Percentiles rank a stretch among this genome's conserved stretches.
Evolutionary conservation across 2,797 vertebrate species (phyloP).

Genomic region (Clarias platycephalus): DNA sequence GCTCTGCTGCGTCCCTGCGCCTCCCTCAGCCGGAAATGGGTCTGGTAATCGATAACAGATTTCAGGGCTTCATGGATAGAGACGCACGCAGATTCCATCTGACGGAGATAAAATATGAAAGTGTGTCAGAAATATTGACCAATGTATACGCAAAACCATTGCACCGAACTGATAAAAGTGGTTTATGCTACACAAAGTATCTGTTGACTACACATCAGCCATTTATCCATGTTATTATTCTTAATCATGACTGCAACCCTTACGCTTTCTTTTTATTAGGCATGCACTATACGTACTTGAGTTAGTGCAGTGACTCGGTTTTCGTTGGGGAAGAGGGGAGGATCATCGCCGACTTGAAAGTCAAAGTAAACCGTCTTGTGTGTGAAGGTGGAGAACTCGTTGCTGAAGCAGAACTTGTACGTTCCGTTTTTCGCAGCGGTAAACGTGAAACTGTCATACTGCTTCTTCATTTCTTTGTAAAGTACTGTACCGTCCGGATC

Average conservation of each 20-base stretch:
- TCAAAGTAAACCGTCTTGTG: constrained; percentile 99
- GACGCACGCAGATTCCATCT: constrained; percentile 99
- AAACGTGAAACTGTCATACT: constrained; percentile 98
- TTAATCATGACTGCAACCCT: background rate
- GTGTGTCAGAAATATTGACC: background rate
- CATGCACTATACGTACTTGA: constrained; percentile 76
- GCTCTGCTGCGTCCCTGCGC: constrained; percentile 96
- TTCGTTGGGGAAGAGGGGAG: constrained; percentile 95
- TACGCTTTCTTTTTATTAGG: background rate
- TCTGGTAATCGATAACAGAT: constrained; percentile 97
- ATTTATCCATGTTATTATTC: background rate
- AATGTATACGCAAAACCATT: background rate
- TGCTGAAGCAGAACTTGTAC: constrained; percentile 98
- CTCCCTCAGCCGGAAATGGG: constrained; percentile 94
- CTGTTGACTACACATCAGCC: background rate
- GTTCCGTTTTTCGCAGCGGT: constrained; percentile 91
- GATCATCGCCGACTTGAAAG: constrained; percentile 97
- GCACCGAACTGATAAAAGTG: background rate
- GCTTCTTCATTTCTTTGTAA: constrained; percentile 99
- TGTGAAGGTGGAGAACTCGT: constrained; percentile 98
- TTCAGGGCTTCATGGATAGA: constrained; percentile 98
- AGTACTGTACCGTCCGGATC: constrained; percentile 87
- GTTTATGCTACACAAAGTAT: background rate
- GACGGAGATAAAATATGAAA: constrained; percentile 3
- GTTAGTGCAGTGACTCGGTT: constrained; percentile 96